Conservation (phyloP, 2,888 invertebrate genomes). For the Acanthacorydalis orientalis region DNA sequence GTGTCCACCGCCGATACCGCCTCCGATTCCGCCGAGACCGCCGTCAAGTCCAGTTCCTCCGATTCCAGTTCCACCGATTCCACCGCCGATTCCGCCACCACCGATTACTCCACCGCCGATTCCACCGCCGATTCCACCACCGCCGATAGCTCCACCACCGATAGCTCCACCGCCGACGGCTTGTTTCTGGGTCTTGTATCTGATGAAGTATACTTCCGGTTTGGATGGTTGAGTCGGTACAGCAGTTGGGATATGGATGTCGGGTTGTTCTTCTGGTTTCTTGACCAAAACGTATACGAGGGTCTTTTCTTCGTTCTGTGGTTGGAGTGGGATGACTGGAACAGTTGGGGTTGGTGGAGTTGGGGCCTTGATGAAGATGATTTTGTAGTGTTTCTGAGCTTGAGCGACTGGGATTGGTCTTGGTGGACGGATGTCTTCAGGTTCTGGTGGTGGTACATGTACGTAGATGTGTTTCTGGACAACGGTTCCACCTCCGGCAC, state of each 20-base stretch:
- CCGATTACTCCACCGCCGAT: slow-evolving; percentile 22
- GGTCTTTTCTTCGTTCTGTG: slow-evolving; percentile 76
- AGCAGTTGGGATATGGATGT: slow-evolving; percentile 58
- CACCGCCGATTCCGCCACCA: slow-evolving; percentile 22
- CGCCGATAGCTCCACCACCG: slow-evolving; percentile 28
- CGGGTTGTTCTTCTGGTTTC: slow-evolving; percentile 72
- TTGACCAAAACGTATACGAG: slow-evolving; percentile 78
- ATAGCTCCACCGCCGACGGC: slow-evolving; percentile 25
- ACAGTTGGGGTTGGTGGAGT: slow-evolving; percentile 61
- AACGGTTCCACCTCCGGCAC: slow-evolving; percentile 33
- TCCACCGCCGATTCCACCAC: slow-evolving; percentile 24
- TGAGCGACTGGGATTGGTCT: slow-evolving; percentile 52
- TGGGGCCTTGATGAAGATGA: slow-evolving; percentile 84
- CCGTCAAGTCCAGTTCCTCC: slow-evolving; percentile 10
- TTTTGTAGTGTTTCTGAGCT: slow-evolving; percentile 79
- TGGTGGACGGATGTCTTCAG: slow-evolving; percentile 48
- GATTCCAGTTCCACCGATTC: slow-evolving; percentile 20
- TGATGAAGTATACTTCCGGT: slow-evolving; percentile 82
- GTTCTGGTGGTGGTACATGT: slow-evolving; percentile 78
- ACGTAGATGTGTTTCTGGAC: slow-evolving; percentile 81
- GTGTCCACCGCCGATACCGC: slow-evolving; percentile 15
- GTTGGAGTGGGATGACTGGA: slow-evolving; percentile 59
- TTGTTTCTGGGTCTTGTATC: slow-evolving; percentile 55
- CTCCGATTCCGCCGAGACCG: slow-evolving; percentile 14
- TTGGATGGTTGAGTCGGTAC: slow-evolving; percentile 72